Evolutionary conservation across 2,797 vertebrate genomes (phyloP).

Genomic region (Nyctalus aviator): DNA sequence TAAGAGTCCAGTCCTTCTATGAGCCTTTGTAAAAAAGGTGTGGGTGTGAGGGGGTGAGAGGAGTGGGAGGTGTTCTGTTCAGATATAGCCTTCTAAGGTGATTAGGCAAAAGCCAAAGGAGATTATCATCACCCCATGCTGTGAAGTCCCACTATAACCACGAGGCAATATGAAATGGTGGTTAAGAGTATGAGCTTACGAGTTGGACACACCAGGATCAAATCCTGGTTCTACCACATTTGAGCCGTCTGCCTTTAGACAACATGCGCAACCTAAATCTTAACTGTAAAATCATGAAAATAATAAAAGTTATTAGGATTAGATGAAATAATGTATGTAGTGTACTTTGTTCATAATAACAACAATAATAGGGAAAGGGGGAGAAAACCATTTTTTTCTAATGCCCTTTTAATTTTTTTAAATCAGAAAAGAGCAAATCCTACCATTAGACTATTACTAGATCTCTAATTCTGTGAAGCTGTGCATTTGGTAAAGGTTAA

Average conservation of each 20-base stretch:
- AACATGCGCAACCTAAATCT: not conserved
- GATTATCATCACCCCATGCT: not conserved
- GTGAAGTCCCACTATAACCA: not conserved
- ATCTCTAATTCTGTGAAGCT: conserved; percentile 33
- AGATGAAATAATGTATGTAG: conserved; percentile 40
- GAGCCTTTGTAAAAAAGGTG: not conserved
- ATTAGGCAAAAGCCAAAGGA: conserved; percentile 17
- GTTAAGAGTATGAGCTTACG: not conserved
- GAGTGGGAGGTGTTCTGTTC: not conserved
- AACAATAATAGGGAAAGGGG: not conserved
- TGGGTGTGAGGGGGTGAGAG: not conserved
- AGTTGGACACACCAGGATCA: not conserved
- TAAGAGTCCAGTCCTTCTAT: not conserved
- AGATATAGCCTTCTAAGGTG: conserved; percentile 19
- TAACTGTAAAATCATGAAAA: conserved; percentile 15
- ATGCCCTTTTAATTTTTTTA: conserved; percentile 10
- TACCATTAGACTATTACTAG: not conserved
- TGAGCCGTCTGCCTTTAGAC: not conserved
- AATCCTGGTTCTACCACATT: not conserved
- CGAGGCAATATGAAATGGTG: not conserved
- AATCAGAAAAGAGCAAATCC: conserved; percentile 22
- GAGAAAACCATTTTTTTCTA: conserved; percentile 6
- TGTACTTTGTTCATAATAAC: not conserved
- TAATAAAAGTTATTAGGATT: conserved; percentile 42
- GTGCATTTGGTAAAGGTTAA: conserved; percentile 5